Base-by-base conservation (phyloP, 2,888 invertebrate species). In the Cheiracanthium punctorium region DNA sequence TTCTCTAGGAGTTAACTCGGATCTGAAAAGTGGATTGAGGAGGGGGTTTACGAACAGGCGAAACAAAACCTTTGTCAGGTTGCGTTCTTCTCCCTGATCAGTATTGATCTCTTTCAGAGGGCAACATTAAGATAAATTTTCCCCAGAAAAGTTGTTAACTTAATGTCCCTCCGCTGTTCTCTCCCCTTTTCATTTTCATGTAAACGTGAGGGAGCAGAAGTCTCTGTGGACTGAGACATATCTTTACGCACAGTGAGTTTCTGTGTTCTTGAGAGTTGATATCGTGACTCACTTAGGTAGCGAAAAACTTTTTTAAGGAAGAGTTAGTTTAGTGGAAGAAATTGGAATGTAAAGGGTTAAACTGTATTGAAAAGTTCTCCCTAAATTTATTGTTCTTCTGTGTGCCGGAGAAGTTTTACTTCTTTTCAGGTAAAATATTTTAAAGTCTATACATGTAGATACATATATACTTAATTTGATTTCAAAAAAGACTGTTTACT, bases 111-210 rank as follows among this genome's bases (percentile, higher is more conserved):
- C 58, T 17, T 58, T 24, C 17, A 5, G 7, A 24, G 17, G 48
- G 58, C 10, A 24, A 12, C 58, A 58, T 58, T 58, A 58, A 58
- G 58, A 58, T 58, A 24, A 58, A 58, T 58, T 58, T 58, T 58
- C 20, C n/a, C 17, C 2, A 24, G 58, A 24, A 24, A 58, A 24
- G 58, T 58, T 58, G 58, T 58, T 58, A 58, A 24, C 58, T n/a
- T 58, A 58, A 58, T 58, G 58, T 58, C 58, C 1, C 17, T 8
- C 24, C 24, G 58, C 4, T 24, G 58, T 58, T 58, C 58, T 58
- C 58, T 58, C 5, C 5, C 14, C 14, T 24, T 58, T 58, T 58
- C 58, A 58, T 58, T 24, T 58, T 58, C 58, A 24, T 58, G 58
- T 58, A 7, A 5, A 24, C n/a, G 58, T 1, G 58, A 58, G 24